Conservation (phyloP, 1,140 invertebrate genomes). For the Battus philenor region DNA sequence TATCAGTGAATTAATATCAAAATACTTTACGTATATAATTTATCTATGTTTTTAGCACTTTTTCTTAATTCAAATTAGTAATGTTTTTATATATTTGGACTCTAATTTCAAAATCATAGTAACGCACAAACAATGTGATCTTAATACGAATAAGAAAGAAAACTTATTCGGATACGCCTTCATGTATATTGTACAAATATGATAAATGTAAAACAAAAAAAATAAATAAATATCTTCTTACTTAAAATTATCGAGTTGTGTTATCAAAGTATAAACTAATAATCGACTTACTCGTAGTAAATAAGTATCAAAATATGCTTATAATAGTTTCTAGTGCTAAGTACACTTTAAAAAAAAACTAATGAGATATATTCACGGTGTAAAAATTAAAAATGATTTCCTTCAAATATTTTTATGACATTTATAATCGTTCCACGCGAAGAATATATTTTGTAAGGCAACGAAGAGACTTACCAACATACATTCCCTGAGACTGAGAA, state of each 20-base stretch:
- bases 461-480: conserved; percentile 72
- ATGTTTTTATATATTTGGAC: conserved; percentile 19
- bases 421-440: conserved; percentile 59
- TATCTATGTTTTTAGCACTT: no score
- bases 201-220: conserved; percentile 22
- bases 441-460: conserved; percentile 68
- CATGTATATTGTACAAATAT: conserved; percentile 39
- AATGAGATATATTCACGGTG: conserved; percentile 30
- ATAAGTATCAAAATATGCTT: conserved; percentile 49
- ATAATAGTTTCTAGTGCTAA: conserved; percentile 51
- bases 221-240: conserved; percentile 23
- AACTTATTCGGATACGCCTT: conserved; percentile 42
- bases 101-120: conserved; percentile 32
- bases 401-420: conserved; percentile 65
- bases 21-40: no score
- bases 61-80: no score
- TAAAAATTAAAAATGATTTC: conserved; percentile 46
- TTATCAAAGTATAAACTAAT: conserved; percentile 33
- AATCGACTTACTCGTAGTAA: conserved; percentile 33
- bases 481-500: conserved; percentile 73
- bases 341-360: conserved; percentile 41
- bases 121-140: conserved; percentile 66
- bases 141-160: conserved; percentile 25
- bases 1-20: no score
- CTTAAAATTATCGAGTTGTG: conserved; percentile 31